phyloP scores from a whole-genome alignment of 2,888 invertebrate genomes.

The Xylota sylvarum region DNA sequence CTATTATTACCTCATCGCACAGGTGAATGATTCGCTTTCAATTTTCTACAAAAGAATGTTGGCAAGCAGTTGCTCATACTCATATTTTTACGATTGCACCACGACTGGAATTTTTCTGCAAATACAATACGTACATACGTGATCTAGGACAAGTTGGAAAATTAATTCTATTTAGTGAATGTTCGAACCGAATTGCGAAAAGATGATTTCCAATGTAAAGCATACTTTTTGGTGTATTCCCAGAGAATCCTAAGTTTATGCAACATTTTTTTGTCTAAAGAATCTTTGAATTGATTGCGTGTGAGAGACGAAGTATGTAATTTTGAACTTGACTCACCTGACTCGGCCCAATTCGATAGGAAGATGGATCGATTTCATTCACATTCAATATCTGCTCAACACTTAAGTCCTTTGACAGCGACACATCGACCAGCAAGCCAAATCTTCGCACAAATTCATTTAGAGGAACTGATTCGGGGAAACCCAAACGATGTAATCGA shows the following conservation, averaged over 20 bases:
- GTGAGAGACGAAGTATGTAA: conserved; percentile 6
- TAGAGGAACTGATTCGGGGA: conserved; percentile 95
- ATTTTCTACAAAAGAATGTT: conserved; percentile 32
- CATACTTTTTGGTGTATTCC: neutral
- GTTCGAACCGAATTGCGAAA: neutral
- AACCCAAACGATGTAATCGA: conserved; percentile 96
- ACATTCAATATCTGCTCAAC: conserved; percentile 94
- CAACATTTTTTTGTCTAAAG: no score
- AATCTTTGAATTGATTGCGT: neutral
- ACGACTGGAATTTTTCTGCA: conserved; percentile 2
- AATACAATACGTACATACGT: conserved; percentile 6
- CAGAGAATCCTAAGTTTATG: neutral
- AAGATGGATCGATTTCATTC: conserved; percentile 93
- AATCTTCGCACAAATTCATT: conserved; percentile 95
- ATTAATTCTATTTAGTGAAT: neutral
- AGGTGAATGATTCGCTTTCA: conserved; percentile 14
- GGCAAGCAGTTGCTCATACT: neutral
- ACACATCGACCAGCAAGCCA: conserved; percentile 86
- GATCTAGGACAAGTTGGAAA: conserved; percentile 14
- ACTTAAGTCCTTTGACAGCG: conserved; percentile 84
- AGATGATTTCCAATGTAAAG: neutral
- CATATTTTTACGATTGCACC: conserved; percentile 4
- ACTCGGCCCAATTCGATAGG: conserved; percentile 95
- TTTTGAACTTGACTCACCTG: conserved; percentile 89
- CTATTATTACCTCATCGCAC: conserved; percentile 2